Evolutionary conservation across 2,888 invertebrate species (phyloP), one percentile per base, ranked within the genome.

Genomic region (Anorthoa munda): DNA sequence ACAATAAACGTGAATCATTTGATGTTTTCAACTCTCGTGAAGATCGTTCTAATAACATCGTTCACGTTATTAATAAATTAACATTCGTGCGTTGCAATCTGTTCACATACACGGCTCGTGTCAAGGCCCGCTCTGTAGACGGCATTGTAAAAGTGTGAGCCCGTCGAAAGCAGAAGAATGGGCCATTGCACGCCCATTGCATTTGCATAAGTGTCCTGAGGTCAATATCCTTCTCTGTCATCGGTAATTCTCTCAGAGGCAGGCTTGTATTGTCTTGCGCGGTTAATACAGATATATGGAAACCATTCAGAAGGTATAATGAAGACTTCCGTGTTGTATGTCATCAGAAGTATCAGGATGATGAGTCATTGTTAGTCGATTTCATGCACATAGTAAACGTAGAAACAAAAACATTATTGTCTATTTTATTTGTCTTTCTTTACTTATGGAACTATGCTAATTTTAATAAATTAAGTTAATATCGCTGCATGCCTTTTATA

Each of bases 171-270:
- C 89, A 92, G 91, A 94, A 93, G 93, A 93, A 93, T 93, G 90
- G 91, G 88, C 87, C 89, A 87, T 88, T 89, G 91, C 90, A 90
- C 90, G 91, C 90, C 88, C 89, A 89, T 90, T 89, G 89, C 91
- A 94, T 94, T 93, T 93, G 92, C 93, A 94, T 94, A 93, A 93
- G 91, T 92, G 92, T 90, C 90, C 89, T 72, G 91, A 88, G 93
- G 93, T 93, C 94, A 93, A 90, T 91, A 92, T 89, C 92, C 93
- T 90, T 84, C 86, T 69, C 75, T 90, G 90, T 90, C 91, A 90
- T 90, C 87, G 83, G 87, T 87, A 87, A 88, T 86, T 83, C 82
- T 82, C 86, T 85, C 68, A 81, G 80, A 84, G 59, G 77, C 67
- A 74, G 78, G 75, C 51, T 67, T 79, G 67, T 78, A 83, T 79